Conservation (phyloP, 2,113 vertebrate species). For the Redunca redunca region DNA sequence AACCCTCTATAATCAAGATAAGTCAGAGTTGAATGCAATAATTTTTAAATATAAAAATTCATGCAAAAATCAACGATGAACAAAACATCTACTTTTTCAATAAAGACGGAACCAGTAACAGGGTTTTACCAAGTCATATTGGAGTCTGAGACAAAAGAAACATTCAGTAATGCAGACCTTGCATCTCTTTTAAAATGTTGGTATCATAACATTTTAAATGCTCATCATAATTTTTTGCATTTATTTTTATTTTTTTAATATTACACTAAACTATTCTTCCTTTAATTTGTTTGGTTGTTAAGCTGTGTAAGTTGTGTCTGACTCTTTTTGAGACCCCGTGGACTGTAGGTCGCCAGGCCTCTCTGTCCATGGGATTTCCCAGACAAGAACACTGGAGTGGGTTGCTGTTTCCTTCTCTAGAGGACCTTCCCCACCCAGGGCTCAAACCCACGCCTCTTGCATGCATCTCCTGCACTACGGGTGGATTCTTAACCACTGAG, state of each 20-base stretch:
- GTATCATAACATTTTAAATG: not conserved
- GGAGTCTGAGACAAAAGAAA: slow-evolving; percentile 25
- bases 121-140: slow-evolving; percentile 16
- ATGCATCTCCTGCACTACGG: not conserved
- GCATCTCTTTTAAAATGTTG: slow-evolving; percentile 20
- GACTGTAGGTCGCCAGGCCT: not conserved
- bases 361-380: not conserved
- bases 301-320: not conserved
- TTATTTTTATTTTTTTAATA: not conserved
- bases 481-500: not conserved
- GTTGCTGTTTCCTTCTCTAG: not conserved
- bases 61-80: slow-evolving; percentile 6
- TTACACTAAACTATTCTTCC: not conserved
- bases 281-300: not conserved
- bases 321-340: not conserved
- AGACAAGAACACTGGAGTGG: not conserved
- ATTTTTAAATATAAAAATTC: not conserved
- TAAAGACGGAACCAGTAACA: not conserved
- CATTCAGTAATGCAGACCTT: not conserved
- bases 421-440: not conserved
- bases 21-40: not conserved
- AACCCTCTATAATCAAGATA: not conserved
- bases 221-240: not conserved
- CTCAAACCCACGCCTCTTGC: not conserved
- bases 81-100: slow-evolving; percentile 39